Percentiles rank a stretch among this genome's conserved stretches.
These are phyloP conservation scores for Myotis daubentonii DNA, from an alignment of 2,797 vertebrate species.

Conservation along the genomic window DNA sequence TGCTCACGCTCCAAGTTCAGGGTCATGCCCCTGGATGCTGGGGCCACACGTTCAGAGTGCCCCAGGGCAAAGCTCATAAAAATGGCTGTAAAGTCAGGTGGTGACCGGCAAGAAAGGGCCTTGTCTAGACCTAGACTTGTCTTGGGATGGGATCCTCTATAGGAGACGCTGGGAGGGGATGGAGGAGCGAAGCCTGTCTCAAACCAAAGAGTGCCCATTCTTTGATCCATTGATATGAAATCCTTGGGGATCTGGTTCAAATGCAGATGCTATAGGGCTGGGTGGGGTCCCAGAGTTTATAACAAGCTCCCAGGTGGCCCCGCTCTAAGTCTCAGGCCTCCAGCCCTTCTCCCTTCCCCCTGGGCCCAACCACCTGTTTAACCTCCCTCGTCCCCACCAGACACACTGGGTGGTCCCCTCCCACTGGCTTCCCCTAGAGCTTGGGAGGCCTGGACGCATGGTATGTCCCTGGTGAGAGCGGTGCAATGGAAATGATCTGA, in stretches of 20 bases:
- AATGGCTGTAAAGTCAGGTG: neutral
- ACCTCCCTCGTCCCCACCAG: neutral
- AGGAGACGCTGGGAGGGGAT: neutral
- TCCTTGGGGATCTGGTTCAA: neutral
- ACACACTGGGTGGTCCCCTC: neutral
- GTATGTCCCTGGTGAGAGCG: rapidly evolving
- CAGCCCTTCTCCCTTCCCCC: neutral
- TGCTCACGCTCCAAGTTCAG: conserved; percentile 12
- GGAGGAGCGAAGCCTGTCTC: neutral
- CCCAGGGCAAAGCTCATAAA: neutral
- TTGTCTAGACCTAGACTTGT: neutral
- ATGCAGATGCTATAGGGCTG: neutral
- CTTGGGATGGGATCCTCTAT: neutral
- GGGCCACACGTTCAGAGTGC: neutral
- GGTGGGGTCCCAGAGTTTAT: neutral
- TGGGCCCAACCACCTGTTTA: neutral
- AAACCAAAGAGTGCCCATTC: neutral
- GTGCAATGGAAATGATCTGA: neutral
- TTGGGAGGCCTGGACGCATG: rapidly evolving
- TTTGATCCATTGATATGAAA: neutral
- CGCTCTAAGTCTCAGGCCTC: neutral
- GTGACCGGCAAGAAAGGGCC: neutral
- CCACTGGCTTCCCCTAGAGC: neutral
- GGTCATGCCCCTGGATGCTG: neutral
- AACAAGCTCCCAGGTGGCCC: neutral